Evolutionary conservation across 2,888 invertebrate genomes (phyloP).

Genomic region (Mythimna lalbum): DNA sequence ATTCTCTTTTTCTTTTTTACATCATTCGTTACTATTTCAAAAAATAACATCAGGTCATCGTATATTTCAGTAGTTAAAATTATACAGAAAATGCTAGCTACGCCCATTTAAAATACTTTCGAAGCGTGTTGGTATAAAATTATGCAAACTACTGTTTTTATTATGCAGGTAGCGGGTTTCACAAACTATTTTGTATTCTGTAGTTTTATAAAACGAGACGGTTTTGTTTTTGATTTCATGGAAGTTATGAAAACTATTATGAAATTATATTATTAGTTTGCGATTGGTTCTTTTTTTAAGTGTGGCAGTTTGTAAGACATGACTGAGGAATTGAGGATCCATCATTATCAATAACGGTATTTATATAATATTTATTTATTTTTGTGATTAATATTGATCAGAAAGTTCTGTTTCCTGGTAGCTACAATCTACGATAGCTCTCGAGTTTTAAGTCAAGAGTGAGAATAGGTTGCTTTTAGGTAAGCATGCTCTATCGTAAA

Average conservation of each 20-base stretch:
- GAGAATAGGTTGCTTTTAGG: no score
- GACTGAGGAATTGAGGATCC: no score
- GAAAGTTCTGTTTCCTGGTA: no score
- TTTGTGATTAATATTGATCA: no score
- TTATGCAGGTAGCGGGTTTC: constrained; percentile 15
- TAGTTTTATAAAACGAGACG: constrained; percentile 13
- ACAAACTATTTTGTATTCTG: constrained; percentile 23
- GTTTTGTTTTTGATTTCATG: constrained; percentile 1
- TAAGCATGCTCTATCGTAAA: no score
- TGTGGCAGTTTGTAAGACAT: no score
- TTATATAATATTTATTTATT: no score
- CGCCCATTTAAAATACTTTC: constrained; percentile 31
- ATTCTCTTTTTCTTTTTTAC: neutral
- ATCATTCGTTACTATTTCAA: neutral
- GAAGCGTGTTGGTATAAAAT: constrained; percentile 9
- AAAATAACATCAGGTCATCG: neutral
- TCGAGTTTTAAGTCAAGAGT: no score
- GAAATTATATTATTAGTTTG: no score
- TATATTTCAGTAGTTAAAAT: constrained; percentile 20
- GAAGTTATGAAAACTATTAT: neutral
- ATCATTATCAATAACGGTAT: no score
- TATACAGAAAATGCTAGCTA: constrained; percentile 31
- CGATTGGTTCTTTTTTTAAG: no score
- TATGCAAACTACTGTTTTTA: constrained; percentile 40
- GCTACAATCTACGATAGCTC: no score